phyloP scores from a whole-genome alignment of 2,113 vertebrate species.

The Bagarius yarrelli region DNA sequence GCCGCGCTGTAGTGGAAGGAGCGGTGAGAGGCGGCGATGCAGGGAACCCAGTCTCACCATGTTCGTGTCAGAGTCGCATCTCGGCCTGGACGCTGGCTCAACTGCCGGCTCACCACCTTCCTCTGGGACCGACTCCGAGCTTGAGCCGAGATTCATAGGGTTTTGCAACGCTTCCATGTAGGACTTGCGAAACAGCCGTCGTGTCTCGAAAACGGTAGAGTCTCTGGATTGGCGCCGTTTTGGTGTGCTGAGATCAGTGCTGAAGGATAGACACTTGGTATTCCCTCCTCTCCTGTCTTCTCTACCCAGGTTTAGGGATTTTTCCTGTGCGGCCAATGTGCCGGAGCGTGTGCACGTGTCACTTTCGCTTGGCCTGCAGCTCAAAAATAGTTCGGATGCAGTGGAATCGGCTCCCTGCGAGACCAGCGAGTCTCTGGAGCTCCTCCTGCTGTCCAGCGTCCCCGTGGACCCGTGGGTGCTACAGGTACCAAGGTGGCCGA shows the following conservation, averaged over 20 bases:
- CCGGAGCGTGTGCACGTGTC: conserved; percentile 28
- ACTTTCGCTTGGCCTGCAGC: conserved; percentile 40
- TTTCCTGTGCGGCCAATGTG: conserved; percentile 13
- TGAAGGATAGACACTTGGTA: conserved; percentile 67
- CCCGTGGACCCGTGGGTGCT: conserved; percentile 68
- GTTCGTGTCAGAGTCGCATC: conserved; percentile 55
- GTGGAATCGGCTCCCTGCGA: conserved; percentile 72
- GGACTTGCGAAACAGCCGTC: conserved; percentile 78
- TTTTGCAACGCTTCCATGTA: conserved; percentile 84
- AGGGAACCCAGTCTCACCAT: conserved; percentile 59
- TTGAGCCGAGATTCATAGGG: conserved; percentile 79
- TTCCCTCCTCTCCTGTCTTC: conserved; percentile 35
- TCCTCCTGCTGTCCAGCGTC: conserved; percentile 71
- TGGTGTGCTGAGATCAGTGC: conserved; percentile 68
- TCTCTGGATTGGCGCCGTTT: conserved; percentile 65
- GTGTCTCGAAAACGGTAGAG: conserved; percentile 69
- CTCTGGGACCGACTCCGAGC: conserved; percentile 75
- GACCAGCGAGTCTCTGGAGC: conserved; percentile 71
- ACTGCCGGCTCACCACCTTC: conserved; percentile 60
- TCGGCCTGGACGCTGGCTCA: conserved; percentile 54
- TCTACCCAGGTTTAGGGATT: no score
- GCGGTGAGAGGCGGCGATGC: conserved; percentile 57
- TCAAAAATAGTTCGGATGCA: conserved; percentile 61
- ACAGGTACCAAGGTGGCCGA: conserved; percentile 63
- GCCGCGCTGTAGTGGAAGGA: conserved; percentile 58